These are phyloP conservation scores for Drosophila ananassae DNA, from an alignment of 1,140 invertebrate species.

Conservation along the genomic window DNA sequence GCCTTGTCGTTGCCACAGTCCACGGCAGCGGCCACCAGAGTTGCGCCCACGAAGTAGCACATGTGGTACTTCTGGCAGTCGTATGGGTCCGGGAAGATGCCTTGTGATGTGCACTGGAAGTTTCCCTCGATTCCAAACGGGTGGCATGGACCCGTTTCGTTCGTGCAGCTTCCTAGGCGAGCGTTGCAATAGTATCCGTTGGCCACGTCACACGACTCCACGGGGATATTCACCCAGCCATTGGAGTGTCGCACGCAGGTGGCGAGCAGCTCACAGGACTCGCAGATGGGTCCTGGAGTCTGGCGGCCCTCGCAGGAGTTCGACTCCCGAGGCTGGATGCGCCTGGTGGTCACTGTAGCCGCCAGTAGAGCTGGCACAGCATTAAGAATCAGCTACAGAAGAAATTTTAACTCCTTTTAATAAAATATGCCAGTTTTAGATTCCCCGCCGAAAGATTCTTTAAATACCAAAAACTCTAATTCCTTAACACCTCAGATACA, in stretches of 20 bases:
- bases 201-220: constrained; percentile 75
- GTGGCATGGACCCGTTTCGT: constrained; percentile 78
- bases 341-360: constrained; percentile 51
- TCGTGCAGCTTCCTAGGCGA: constrained; percentile 64
- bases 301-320: constrained; percentile 70
- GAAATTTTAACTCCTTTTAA: not conserved
- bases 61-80: constrained; percentile 84
- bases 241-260: constrained; percentile 77
- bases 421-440: not conserved
- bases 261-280: constrained; percentile 76
- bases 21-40: constrained; percentile 67
- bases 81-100: constrained; percentile 84
- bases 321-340: constrained; percentile 68
- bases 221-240: constrained; percentile 79
- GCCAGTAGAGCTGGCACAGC: constrained; percentile 15
- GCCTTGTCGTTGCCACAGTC: constrained; percentile 76
- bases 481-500: no score
- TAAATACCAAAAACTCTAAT: no score
- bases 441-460: no score
- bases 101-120: constrained; percentile 80
- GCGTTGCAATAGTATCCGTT: constrained; percentile 81
- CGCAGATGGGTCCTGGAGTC: constrained; percentile 75
- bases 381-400: constrained; percentile 42
- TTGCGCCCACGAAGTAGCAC: constrained; percentile 77
- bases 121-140: constrained; percentile 77